Percentiles rank a stretch among this genome's conserved stretches.
Conservation (phyloP, 2,888 invertebrate species). For the Dilophus febrilis region DNA sequence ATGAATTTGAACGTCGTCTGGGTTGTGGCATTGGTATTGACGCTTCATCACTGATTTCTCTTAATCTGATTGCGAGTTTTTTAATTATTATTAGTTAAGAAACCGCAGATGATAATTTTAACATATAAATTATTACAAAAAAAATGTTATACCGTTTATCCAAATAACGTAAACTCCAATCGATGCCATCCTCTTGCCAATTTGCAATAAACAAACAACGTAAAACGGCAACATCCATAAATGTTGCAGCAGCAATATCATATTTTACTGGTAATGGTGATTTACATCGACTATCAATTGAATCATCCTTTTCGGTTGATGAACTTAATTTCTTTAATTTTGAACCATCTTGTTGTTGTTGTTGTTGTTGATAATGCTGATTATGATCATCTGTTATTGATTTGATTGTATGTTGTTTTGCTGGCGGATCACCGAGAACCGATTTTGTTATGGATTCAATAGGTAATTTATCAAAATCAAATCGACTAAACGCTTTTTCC, state of each 20-base stretch:
- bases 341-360: background rate
- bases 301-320: conserved; percentile 63
- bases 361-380: no score
- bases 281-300: conserved; percentile 41
- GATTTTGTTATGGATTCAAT: background rate
- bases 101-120: no score
- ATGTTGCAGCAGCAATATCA: conserved; percentile 74
- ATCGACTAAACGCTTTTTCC: conserved; percentile 22
- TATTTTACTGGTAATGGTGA: conserved; percentile 15
- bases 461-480: conserved; percentile 26
- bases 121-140: no score
- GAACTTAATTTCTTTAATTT: conserved; percentile 25
- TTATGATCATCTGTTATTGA: no score
- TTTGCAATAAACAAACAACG: conserved; percentile 89
- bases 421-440: background rate
- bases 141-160: conserved; percentile 73
- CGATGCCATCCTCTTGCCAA: conserved; percentile 97
- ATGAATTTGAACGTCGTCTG: conserved; percentile 75
- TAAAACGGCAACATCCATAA: conserved; percentile 89
- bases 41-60: conserved; percentile 71
- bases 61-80: conserved; percentile 38
- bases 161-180: conserved; percentile 88
- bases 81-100: no score
- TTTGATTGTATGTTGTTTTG: no score
- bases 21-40: conserved; percentile 59